phyloP scores from a whole-genome alignment of 2,113 vertebrate species.

The Forbesichthys papilliferus region DNA sequence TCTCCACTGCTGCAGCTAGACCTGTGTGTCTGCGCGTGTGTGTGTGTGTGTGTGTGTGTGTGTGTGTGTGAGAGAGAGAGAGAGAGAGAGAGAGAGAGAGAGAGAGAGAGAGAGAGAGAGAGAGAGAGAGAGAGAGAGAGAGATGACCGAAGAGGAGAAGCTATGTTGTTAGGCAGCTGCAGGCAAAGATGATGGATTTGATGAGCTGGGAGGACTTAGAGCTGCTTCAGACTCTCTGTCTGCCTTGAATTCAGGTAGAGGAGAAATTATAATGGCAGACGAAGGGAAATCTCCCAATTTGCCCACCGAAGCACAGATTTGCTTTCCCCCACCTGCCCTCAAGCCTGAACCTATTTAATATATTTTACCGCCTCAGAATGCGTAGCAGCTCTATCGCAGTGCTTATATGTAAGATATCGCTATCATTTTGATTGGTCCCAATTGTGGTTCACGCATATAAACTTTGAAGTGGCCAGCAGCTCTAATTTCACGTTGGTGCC shows the following conservation, averaged over 20 bases:
- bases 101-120: constrained; percentile 14
- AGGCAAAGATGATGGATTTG: constrained; percentile 68
- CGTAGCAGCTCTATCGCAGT: constrained; percentile 63
- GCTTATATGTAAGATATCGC: constrained; percentile 35
- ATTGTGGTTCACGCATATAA: constrained; percentile 36
- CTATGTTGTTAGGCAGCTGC: constrained; percentile 61
- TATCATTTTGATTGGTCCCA: constrained; percentile 48
- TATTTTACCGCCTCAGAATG: constrained; percentile 29
- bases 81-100: constrained; percentile 6
- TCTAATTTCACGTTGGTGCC: constrained; percentile 39
- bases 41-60: constrained; percentile 45
- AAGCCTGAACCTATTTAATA: constrained; percentile 29
- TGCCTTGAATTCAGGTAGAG: constrained; percentile 64
- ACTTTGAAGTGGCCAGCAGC: constrained; percentile 37
- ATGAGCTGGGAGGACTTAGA: constrained; percentile 61
- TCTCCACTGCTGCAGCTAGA: constrained; percentile 67
- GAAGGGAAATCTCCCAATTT: constrained; percentile 60
- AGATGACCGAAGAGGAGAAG: constrained; percentile 43
- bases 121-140: background rate
- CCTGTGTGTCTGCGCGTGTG: constrained; percentile 32
- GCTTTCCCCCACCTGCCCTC: constrained; percentile 28
- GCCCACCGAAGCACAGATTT: constrained; percentile 60
- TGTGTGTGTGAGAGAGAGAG: background rate
- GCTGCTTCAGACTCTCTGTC: constrained; percentile 34
- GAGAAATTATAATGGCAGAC: constrained; percentile 59